phyloP scores from a whole-genome alignment of 2,113 vertebrate species.

The Oncorhynchus mykiss region DNA sequence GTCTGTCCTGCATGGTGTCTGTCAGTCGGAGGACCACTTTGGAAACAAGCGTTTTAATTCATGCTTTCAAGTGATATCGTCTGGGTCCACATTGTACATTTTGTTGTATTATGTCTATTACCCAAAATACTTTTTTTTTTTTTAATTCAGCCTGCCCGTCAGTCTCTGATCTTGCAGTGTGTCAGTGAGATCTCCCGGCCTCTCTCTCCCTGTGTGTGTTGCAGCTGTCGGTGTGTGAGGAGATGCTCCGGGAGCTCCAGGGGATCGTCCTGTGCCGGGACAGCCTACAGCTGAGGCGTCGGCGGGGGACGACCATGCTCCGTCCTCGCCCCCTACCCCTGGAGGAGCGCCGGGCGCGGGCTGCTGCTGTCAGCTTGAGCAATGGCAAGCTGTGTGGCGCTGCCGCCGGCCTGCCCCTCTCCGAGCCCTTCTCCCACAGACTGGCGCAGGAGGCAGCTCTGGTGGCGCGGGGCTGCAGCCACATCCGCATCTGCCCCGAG shows the following conservation, averaged over 20 bases:
- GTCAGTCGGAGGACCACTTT: neutral
- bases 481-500: slow-evolving; percentile 95
- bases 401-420: slow-evolving; percentile 65
- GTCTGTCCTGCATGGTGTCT: no score
- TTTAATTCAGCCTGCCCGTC: no score
- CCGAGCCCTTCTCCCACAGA: slow-evolving; percentile 90
- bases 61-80: no score
- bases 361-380: slow-evolving; percentile 77
- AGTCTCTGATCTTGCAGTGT: neutral
- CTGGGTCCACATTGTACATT: no score
- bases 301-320: slow-evolving; percentile 66
- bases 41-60: no score
- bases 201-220: slow-evolving; percentile 47
- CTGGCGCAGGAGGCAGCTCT: slow-evolving; percentile 91
- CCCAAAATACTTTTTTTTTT: no score
- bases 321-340: slow-evolving; percentile 75
- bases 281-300: slow-evolving; percentile 83
- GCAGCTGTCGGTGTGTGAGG: slow-evolving; percentile 93
- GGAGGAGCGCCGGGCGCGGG: slow-evolving; percentile 81
- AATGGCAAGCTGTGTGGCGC: slow-evolving; percentile 93
- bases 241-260: slow-evolving; percentile 93
- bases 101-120: no score
- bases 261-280: slow-evolving; percentile 93
- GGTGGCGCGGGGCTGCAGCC: slow-evolving; percentile 90
- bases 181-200: slow-evolving; percentile 20